Evolutionary conservation across 2,797 vertebrate species (phyloP).

Genomic region (Enoplosus armatus): DNA sequence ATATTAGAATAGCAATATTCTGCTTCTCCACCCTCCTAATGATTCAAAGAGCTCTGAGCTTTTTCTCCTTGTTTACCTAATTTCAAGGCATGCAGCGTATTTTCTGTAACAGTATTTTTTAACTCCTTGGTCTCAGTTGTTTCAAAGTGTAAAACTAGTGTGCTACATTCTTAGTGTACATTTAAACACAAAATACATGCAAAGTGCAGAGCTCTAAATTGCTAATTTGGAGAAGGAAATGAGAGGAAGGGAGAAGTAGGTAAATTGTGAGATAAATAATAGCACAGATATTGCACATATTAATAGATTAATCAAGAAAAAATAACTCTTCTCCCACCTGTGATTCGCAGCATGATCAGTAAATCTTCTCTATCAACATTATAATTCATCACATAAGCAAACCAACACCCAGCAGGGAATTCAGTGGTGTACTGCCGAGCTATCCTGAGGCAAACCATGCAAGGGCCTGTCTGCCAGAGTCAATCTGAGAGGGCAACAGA

Average conservation of each 20-base stretch:
- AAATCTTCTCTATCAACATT: constrained; percentile 9
- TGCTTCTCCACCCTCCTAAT: constrained; percentile 52
- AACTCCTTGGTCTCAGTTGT: constrained; percentile 12
- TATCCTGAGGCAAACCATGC: constrained; percentile 3
- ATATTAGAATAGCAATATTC: constrained; percentile 68
- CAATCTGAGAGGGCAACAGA: constrained; percentile 23
- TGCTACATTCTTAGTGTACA: background rate
- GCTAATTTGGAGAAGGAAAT: background rate
- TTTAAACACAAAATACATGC: background rate
- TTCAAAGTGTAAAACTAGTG: constrained; percentile 7
- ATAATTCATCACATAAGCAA: constrained; percentile 36
- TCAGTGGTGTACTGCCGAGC: constrained; percentile 1
- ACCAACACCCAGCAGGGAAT: constrained; percentile 19
- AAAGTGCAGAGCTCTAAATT: background rate
- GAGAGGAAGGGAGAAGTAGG: background rate
- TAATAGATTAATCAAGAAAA: background rate
- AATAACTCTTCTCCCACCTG: background rate
- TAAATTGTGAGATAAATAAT: background rate
- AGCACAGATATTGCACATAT: background rate
- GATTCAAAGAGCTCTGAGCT: constrained; percentile 36
- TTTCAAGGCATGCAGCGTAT: background rate
- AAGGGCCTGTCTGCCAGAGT: constrained; percentile 9
- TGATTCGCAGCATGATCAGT: constrained; percentile 11
- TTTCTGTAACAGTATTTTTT: constrained; percentile 8
- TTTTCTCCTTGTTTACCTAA: constrained; percentile 33